These are phyloP conservation scores for Oxycera nigricornis DNA, from an alignment of 2,888 invertebrate genomes.

Conservation along the genomic window DNA sequence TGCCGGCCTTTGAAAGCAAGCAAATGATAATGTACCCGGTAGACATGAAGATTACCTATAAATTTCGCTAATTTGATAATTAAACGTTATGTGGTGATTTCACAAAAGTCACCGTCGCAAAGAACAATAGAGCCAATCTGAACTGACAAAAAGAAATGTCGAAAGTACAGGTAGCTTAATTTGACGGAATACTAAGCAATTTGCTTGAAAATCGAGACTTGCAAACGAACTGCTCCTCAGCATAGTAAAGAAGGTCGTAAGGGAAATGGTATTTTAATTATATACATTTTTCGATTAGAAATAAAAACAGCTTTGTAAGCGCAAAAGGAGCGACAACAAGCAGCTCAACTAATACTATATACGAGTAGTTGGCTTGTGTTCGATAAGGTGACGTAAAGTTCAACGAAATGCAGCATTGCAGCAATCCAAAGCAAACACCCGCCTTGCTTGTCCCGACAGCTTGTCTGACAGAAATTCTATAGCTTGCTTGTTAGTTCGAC, in stretches of 20 bases:
- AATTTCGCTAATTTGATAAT: conserved; percentile 26
- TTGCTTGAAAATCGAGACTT: not conserved
- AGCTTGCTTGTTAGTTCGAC: conserved; percentile 28
- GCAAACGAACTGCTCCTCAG: not conserved
- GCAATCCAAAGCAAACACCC: not conserved
- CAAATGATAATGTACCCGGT: not conserved
- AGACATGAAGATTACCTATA: conserved; percentile 11
- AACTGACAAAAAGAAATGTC: not conserved
- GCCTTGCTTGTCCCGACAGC: not conserved
- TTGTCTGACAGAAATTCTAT: conserved; percentile 12
- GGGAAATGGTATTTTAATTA: not conserved
- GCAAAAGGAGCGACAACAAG: not conserved
- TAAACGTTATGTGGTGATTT: not conserved
- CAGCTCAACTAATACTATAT: not conserved
- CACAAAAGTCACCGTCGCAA: not conserved
- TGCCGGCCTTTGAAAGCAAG: not conserved
- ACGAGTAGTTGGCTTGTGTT: too few relatives aligned
- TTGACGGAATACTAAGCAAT: not conserved
- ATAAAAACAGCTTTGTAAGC: not conserved
- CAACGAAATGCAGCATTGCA: not conserved
- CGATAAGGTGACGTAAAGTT: conserved; percentile 2
- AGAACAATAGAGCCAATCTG: not conserved
- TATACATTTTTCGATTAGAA: not conserved
- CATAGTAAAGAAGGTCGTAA: not conserved
- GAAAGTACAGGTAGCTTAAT: not conserved